phyloP scores from a whole-genome alignment of 2,888 invertebrate species.

The Acronicta alni region DNA sequence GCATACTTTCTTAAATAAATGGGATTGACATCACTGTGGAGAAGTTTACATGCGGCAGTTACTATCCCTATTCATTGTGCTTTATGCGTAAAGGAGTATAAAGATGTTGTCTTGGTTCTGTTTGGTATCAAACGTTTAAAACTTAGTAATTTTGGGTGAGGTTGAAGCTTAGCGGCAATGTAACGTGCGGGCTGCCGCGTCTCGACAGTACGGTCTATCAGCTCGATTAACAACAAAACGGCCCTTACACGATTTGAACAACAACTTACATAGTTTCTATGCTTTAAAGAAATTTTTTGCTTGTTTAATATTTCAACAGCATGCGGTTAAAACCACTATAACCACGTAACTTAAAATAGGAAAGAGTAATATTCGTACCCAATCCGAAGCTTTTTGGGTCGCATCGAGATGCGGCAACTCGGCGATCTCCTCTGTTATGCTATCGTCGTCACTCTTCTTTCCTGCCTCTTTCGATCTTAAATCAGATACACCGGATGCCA shows the following conservation, averaged over 20 bases:
- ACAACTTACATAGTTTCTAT: background rate
- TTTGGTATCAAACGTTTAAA: background rate
- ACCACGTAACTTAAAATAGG: slow-evolving; percentile 13
- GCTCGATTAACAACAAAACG: background rate
- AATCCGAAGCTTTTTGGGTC: slow-evolving; percentile 69
- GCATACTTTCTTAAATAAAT: background rate
- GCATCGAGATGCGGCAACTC: slow-evolving; percentile 70
- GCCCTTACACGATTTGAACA: background rate
- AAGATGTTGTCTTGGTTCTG: slow-evolving; percentile 3
- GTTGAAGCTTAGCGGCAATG: slow-evolving; percentile 32
- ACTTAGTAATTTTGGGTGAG: slow-evolving; percentile 9
- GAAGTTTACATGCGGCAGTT: background rate
- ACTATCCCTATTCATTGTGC: background rate
- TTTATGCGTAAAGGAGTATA: slow-evolving; percentile 10
- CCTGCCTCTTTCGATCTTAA: slow-evolving; percentile 44
- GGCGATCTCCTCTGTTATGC: slow-evolving; percentile 74
- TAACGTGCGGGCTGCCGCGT: slow-evolving; percentile 73
- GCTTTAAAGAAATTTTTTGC: background rate
- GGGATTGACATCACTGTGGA: background rate
- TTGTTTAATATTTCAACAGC: slow-evolving; percentile 16
- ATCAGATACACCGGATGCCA: slow-evolving; percentile 41
- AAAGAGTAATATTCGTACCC: slow-evolving; percentile 65
- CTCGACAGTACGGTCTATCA: slow-evolving; percentile 2
- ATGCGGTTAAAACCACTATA: slow-evolving; percentile 17
- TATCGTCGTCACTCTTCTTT: slow-evolving; percentile 67